phyloP scores from a whole-genome alignment of 1,140 invertebrate genomes.

The Anadara kagoshimensis region DNA sequence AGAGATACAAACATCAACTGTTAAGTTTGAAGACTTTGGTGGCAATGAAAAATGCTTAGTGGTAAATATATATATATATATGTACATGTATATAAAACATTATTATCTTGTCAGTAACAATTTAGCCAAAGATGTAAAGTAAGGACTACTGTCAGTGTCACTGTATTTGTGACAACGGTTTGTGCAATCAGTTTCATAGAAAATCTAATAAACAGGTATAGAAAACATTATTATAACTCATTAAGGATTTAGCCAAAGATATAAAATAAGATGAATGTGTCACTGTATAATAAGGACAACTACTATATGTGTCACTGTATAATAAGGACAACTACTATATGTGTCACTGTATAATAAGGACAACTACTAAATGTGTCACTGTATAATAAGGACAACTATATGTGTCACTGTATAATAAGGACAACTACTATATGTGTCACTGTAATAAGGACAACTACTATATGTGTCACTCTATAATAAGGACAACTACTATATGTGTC shows the following conservation, averaged over 20 bases:
- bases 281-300: conserved; percentile 2
- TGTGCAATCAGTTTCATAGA: neutral
- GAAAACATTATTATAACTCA: neutral
- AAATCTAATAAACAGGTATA: neutral
- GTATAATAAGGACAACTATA: too few species aligned
- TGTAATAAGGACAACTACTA: too few species aligned
- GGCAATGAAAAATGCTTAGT: conserved; percentile 82
- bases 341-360: too few species aligned
- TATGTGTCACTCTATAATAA: too few species aligned
- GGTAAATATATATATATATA: conserved; percentile 52
- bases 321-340: too few species aligned
- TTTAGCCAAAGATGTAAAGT: neutral
- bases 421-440: too few species aligned
- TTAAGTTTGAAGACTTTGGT: conserved; percentile 85
- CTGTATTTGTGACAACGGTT: neutral
- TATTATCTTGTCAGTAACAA: neutral
- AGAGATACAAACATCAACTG: conserved; percentile 72
- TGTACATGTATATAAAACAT: neutral
- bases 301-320: too few species aligned
- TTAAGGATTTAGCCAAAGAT: conserved; percentile 6
- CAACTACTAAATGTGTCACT: too few species aligned
- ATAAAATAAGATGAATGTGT: conserved; percentile 13
- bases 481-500: too few species aligned
- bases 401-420: too few species aligned
- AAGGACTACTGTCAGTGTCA: neutral